phyloP scores from a whole-genome alignment of 2,797 vertebrate genomes.

The Tokudaia tokunoshimensis region DNA sequence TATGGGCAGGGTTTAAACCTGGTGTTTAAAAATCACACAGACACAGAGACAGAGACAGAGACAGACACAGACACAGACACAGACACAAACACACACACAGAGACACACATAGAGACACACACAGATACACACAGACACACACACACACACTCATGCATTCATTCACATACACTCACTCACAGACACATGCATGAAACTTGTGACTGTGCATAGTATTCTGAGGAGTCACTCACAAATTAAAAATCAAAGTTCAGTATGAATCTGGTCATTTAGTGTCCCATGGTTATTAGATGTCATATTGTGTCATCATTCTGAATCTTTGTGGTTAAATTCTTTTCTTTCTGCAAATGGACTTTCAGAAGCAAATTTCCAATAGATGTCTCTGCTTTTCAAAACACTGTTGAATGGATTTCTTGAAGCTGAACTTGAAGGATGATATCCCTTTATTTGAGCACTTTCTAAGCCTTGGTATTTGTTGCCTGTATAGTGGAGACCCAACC shows the following conservation, averaged over 20 bases:
- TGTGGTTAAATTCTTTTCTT: neutral
- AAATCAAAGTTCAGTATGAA: neutral
- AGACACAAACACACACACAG: neutral
- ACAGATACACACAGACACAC: neutral
- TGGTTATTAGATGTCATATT: neutral
- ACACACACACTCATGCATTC: neutral
- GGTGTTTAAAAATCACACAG: neutral
- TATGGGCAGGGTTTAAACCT: neutral
- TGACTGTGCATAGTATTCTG: neutral
- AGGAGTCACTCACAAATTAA: neutral
- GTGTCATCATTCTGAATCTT: neutral
- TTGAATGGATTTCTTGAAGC: neutral
- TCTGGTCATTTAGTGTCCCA: neutral
- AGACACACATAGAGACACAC: neutral
- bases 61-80: neutral
- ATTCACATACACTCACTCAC: too few relatives aligned
- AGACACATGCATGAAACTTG: neutral
- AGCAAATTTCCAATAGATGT: neutral
- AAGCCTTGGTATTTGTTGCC: neutral
- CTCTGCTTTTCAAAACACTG: rapidly evolving
- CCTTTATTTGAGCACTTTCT: neutral
- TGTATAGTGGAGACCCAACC: neutral
- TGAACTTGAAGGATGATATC: neutral
- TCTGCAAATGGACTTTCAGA: neutral
- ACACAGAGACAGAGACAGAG: neutral